Evolutionary conservation across 2,888 invertebrate species (phyloP).

Genomic region (Drosophila ustulata): DNA sequence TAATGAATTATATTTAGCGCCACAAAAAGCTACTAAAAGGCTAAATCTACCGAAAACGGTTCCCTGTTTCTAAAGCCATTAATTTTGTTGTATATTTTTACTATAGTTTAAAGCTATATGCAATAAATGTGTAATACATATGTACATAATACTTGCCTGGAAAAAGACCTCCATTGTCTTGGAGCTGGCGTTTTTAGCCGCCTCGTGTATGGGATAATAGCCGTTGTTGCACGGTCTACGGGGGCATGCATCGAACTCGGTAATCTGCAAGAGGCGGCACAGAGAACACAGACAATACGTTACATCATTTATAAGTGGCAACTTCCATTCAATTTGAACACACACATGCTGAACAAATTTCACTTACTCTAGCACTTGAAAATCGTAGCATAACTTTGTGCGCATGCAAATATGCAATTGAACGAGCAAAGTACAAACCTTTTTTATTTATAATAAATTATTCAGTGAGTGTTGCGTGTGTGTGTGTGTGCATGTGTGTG

Average conservation of each 20-base stretch:
- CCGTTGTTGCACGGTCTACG: constrained; percentile 94
- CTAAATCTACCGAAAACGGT: too few relatives aligned
- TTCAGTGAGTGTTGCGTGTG: neutral
- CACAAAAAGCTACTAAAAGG: too few relatives aligned
- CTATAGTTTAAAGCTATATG: too few relatives aligned
- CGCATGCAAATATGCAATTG: constrained; percentile 48
- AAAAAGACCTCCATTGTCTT: constrained; percentile 93
- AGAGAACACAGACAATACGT: constrained; percentile 29
- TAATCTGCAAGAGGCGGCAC: constrained; percentile 87
- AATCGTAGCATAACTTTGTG: constrained; percentile 60
- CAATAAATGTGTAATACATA: too few relatives aligned
- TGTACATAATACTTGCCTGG: constrained; percentile 84
- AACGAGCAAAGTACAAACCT: constrained; percentile 47
- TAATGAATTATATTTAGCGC: too few relatives aligned
- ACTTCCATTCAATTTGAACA: constrained; percentile 22
- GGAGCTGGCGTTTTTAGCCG: constrained; percentile 95
- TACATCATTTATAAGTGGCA: constrained; percentile 32
- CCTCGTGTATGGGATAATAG: constrained; percentile 96
- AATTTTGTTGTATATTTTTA: too few relatives aligned
- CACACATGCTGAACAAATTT: constrained; percentile 13
- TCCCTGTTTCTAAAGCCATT: too few relatives aligned
- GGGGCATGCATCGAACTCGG: constrained; percentile 91
- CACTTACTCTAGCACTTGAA: constrained; percentile 5
- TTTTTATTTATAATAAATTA: constrained; percentile 41
- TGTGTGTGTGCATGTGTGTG: neutral